Base-by-base conservation (phyloP, 1,140 invertebrate species). In the Magallana ariakensis region DNA sequence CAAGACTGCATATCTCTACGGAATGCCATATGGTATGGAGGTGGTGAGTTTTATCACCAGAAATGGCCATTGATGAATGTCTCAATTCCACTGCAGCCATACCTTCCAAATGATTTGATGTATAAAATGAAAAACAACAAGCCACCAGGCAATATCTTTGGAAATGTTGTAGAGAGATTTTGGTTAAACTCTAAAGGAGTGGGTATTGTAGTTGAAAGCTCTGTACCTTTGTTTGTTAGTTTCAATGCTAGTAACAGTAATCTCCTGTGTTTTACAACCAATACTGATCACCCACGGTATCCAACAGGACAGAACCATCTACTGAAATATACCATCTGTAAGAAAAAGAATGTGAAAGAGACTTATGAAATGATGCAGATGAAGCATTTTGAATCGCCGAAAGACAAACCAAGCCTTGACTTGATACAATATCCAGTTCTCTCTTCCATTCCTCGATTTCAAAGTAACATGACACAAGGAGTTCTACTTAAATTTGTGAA, bases 381-480 rank as follows among this genome's bases (percentile, higher is more conserved):
- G 58, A 91, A 86, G 15, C 89, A 89, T 62, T 91, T 92, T 85
- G 80, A 85, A 75, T 80, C 83, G 8, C 93, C 93, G 3, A 85
- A 58, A 83, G 88, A 57, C 26, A 93, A 95, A 75, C 97, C 97
- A 0, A 96, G 97, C 90, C 95, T 96, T 75, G 94, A 95, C 54
- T 97, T 98, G 96, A 95, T 98, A 8, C 93, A 93, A 15, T 94
- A 97, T 93, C 97, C 98, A 0, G 96, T 98, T 85, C 99, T 98
- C 97, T 98, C 97, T 0, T 99, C 98, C 0, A 98, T 97, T 97
- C 96, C 96, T 2, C 95, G 96, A 91, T 98, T 96, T 92, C 96
- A 96, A 62, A 91, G 90, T 54, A 88, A 91, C 10, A 96, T 98
- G 0, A 96, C 96, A 90, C 96, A 97, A 70, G 87, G 89, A 0